phyloP scores from a whole-genome alignment of 2,888 invertebrate genomes.

The Rhagonycha lutea region DNA sequence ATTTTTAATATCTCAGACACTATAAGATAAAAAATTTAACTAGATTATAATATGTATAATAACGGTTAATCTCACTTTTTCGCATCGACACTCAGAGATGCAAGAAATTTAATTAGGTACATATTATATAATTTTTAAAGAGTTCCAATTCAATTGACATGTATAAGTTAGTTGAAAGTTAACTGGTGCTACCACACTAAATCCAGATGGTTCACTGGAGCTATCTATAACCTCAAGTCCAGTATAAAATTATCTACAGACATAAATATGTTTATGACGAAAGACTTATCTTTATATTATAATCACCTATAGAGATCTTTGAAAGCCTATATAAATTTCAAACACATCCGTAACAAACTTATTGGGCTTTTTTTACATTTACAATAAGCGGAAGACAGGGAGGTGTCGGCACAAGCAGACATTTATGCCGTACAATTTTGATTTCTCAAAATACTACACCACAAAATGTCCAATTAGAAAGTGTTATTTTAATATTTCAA shows the following conservation, averaged over 20 bases:
- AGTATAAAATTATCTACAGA: slow-evolving; percentile 55
- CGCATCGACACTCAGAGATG: slow-evolving; percentile 56
- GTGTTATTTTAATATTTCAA: background rate
- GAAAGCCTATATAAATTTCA: slow-evolving; percentile 42
- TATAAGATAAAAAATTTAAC: slow-evolving; percentile 49
- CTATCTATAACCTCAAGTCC: slow-evolving; percentile 43
- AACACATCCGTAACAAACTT: slow-evolving; percentile 28
- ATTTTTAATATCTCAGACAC: slow-evolving; percentile 44
- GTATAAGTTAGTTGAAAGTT: slow-evolving; percentile 45
- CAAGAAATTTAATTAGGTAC: slow-evolving; percentile 43
- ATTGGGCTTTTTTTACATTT: slow-evolving; percentile 21
- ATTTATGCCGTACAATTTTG: slow-evolving; percentile 31
- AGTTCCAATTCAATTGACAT: slow-evolving; percentile 46
- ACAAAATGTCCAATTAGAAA: slow-evolving; percentile 4
- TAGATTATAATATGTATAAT: slow-evolving; percentile 52
- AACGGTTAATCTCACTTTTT: slow-evolving; percentile 59
- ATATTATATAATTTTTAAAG: slow-evolving; percentile 27
- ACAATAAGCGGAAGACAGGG: slow-evolving; percentile 30
- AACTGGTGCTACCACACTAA: slow-evolving; percentile 41
- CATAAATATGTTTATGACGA: slow-evolving; percentile 49
- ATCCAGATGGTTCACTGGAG: slow-evolving; percentile 36
- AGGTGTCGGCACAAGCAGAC: slow-evolving; percentile 23
- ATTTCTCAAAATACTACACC: slow-evolving; percentile 8
- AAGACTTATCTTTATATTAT: slow-evolving; percentile 47
- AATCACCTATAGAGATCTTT: slow-evolving; percentile 51